Percentiles rank a stretch among this genome's conserved stretches.
These are phyloP conservation scores for Lepilemur septentrionalis DNA, from an alignment of 2,797 vertebrate genomes.

Conservation along the genomic window DNA sequence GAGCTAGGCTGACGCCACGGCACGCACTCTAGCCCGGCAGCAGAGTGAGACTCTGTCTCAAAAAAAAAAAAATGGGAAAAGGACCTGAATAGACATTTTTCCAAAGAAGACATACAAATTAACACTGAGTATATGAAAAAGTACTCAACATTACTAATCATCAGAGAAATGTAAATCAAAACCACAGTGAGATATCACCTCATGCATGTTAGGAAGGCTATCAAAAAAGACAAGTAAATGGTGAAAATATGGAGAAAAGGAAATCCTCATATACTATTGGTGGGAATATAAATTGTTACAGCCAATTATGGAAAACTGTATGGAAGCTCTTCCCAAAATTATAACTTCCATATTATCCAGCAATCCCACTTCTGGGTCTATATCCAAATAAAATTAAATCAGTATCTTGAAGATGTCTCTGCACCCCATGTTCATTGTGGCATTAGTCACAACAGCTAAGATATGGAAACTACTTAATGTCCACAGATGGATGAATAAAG, in stretches of 20 bases:
- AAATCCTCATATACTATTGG: background rate
- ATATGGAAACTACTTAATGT: background rate
- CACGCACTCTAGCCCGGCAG: too few relatives aligned
- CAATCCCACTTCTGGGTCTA: background rate
- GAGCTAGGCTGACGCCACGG: too few relatives aligned
- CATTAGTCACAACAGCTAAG: background rate
- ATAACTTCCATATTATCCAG: background rate
- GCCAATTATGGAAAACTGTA: background rate
- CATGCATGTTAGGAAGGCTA: background rate
- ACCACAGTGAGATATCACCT: background rate
- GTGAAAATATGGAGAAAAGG: background rate
- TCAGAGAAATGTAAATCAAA: background rate
- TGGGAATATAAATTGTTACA: background rate
- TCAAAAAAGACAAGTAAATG: background rate
- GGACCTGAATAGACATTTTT: background rate
- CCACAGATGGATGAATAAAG: background rate
- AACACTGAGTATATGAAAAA: background rate
- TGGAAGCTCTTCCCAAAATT: background rate
- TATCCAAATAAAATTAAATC: background rate
- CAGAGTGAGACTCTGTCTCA: too few relatives aligned
- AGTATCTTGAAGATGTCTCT: background rate
- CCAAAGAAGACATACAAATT: background rate
- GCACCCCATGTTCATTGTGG: background rate
- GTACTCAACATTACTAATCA: background rate
- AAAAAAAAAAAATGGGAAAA: too few relatives aligned